A percentile compares a stretch with the other conserved stretches of the same genome.
phyloP scores from a whole-genome alignment of 2,797 vertebrate species.

The Dallia pectoralis region DNA sequence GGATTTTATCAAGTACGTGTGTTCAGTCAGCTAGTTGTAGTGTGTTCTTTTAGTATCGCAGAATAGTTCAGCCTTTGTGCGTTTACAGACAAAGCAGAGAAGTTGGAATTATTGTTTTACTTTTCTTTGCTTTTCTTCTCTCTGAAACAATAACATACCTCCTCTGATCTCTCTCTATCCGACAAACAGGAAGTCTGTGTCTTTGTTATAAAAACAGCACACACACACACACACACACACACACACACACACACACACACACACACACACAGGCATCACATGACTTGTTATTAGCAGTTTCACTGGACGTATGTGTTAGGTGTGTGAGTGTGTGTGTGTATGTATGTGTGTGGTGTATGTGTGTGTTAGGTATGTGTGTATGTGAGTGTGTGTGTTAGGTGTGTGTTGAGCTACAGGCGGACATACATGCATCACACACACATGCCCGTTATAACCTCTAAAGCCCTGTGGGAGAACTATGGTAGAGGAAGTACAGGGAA shows the following conservation, averaged over 20 bases:
- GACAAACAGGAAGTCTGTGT: conserved; percentile 62
- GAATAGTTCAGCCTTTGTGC: conserved; percentile 50
- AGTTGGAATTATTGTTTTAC: conserved; percentile 53
- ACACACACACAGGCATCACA: conserved; percentile 15
- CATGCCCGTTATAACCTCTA: conserved; percentile 41
- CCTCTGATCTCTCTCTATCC: conserved; percentile 52
- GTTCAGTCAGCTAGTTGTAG: too few species aligned
- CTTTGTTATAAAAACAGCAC: conserved; percentile 2
- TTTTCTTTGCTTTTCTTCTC: conserved; percentile 35
- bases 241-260: conserved; percentile 37
- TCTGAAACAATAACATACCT: conserved; percentile 56
- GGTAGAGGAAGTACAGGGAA: conserved; percentile 47
- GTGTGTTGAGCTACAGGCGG: conserved; percentile 44
- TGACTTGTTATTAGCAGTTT: conserved; percentile 54
- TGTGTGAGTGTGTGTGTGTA: conserved; percentile 37
- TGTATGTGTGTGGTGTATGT: conserved; percentile 52
- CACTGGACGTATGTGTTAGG: too few species aligned
- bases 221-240: conserved; percentile 11
- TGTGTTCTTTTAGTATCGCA: too few species aligned
- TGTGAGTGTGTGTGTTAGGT: conserved; percentile 48
- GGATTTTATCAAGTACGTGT: too few species aligned
- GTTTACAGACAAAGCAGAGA: conserved; percentile 47
- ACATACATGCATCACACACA: conserved; percentile 26
- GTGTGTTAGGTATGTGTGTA: too few species aligned
- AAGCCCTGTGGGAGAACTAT: conserved; percentile 30